These are phyloP conservation scores for Zaprionus nigranus DNA, from an alignment of 1,140 invertebrate genomes.

Conservation along the genomic window DNA sequence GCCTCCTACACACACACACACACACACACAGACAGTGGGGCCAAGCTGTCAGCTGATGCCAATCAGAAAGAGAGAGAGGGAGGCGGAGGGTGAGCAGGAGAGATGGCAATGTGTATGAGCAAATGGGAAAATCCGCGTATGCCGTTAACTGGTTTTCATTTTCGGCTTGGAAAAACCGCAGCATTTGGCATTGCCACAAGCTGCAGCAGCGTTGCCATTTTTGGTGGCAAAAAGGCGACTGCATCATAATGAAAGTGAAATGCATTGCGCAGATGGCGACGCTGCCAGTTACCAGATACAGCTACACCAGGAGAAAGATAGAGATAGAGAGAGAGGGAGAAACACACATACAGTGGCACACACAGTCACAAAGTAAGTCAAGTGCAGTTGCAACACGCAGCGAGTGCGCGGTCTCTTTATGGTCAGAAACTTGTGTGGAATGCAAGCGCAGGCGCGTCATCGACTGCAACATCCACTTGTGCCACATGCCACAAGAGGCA, in stretches of 20 bases:
- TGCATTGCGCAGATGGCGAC: slow-evolving; percentile 78
- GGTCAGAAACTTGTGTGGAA: slow-evolving; percentile 67
- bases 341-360: background rate
- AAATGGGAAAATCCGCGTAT: slow-evolving; percentile 45
- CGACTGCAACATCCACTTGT: slow-evolving; percentile 24
- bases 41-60: slow-evolving; percentile 76
- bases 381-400: slow-evolving; percentile 57
- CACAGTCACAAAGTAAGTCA: slow-evolving; percentile 59
- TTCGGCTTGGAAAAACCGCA: slow-evolving; percentile 80
- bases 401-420: slow-evolving; percentile 40
- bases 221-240: slow-evolving; percentile 81
- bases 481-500: slow-evolving; percentile 10
- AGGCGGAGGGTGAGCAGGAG: background rate
- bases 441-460: slow-evolving; percentile 63
- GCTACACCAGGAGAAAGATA: background rate
- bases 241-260: slow-evolving; percentile 83
- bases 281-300: slow-evolving; percentile 70
- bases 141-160: slow-evolving; percentile 75
- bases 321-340: background rate
- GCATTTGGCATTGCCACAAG: slow-evolving; percentile 64
- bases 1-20: slow-evolving; percentile 57
- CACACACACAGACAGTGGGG: slow-evolving; percentile 31
- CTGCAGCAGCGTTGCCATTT: slow-evolving; percentile 62
- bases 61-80: slow-evolving; percentile 39
- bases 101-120: slow-evolving; percentile 15